These are phyloP conservation scores for Drosophila carrolli DNA, from an alignment of 1,140 invertebrate species.

Conservation along the genomic window DNA sequence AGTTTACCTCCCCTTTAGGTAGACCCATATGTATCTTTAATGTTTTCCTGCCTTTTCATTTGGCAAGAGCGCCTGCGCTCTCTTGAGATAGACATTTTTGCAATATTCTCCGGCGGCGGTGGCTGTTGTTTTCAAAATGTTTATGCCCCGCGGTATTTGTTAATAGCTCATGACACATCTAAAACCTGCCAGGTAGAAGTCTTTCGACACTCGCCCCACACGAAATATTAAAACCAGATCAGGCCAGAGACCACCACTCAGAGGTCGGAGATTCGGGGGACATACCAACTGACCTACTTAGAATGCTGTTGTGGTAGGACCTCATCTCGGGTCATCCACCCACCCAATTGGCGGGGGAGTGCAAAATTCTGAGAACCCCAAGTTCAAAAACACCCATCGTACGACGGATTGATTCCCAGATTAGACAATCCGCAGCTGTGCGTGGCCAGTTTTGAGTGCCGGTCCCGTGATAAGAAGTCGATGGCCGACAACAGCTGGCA, in stretches of 20 bases:
- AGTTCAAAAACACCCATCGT: background rate
- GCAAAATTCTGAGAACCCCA: background rate
- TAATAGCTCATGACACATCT: constrained; percentile 25
- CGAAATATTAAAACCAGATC: constrained; percentile 5
- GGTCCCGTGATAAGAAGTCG: constrained; percentile 18
- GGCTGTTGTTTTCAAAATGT: constrained; percentile 12
- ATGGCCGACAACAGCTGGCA: constrained; percentile 37
- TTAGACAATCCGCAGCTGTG: constrained; percentile 51
- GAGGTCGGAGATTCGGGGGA: background rate
- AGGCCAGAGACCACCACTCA: background rate
- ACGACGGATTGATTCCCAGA: constrained; percentile 22
- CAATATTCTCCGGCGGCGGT: constrained; percentile 21
- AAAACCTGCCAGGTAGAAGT: constrained; percentile 1
- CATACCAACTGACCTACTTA: constrained; percentile 57
- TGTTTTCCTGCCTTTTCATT: constrained; percentile 55
- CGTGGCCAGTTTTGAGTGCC: constrained; percentile 28
- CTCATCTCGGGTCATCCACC: constrained; percentile 19
- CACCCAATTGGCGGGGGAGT: background rate
- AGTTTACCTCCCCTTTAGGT: constrained; percentile 1
- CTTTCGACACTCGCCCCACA: constrained; percentile 2
- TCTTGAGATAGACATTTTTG: constrained; percentile 13
- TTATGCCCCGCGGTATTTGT: constrained; percentile 22
- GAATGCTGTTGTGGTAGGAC: constrained; percentile 52
- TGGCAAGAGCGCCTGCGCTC: constrained; percentile 66
- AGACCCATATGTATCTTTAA: constrained; percentile 67